Base-by-base conservation (phyloP, 1,140 invertebrate genomes). In the Papilio helenus region DNA sequence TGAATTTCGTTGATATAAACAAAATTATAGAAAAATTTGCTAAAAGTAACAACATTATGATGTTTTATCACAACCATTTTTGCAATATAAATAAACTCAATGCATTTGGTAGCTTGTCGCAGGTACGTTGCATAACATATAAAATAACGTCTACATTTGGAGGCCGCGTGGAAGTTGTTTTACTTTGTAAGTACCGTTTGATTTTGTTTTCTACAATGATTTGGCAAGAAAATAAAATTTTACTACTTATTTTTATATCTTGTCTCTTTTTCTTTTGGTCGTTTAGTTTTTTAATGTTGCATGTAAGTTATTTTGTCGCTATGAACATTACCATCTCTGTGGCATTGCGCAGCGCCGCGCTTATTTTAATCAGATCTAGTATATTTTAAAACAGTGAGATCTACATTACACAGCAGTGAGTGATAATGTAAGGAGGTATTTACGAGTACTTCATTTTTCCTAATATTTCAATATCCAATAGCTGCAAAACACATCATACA, bases 1-100 rank as follows among this genome's bases (percentile, higher is more conserved):
- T 86, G 84, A 85, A 74, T 88, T 87, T 88, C 85, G 83, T 88
- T 88, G 85, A 82, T 83, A 89, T 78, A 85, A 87, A 86, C 73
- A 79, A 86, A 84, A 73, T 78, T 72, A 46, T 68, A 76, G 76
- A 81, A 81, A 81, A 78, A 73, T 84, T 87, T 82, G 80, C 83
- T 84, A 80, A 83, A 79, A 86, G 85, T 85, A 84, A 90, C 86
- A 90, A 88, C 85, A 84, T 86, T 55, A 86, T 90, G 86, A 91
- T 91, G 85, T 88, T 87, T 88, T 88, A 89, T 93, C 91, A 92
- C 91, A 93, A 93, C 92, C 92, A 89, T 91, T 91, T 91, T 90
- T 92, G 90, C 86, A 91, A 91, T 90, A 83, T 90, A 90, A 84
- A 82, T 84, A 80, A 87, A 84, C 86, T 65, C 58, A 61, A 81